Percentiles rank a stretch among this genome's conserved stretches.
Conservation (phyloP, 1,140 invertebrate genomes). For the Leptonema lineaticorne region DNA sequence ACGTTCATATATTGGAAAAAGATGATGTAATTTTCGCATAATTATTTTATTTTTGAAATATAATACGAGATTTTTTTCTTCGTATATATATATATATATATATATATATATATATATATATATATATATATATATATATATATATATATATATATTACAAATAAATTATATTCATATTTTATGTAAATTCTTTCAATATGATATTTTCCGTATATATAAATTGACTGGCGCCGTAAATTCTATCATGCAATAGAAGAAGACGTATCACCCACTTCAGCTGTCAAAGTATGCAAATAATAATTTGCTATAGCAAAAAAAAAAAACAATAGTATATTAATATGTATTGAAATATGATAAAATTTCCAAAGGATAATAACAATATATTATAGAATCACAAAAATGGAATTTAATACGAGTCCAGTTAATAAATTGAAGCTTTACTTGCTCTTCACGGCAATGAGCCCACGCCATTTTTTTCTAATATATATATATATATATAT, state of each 20-base stretch:
- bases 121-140: no score
- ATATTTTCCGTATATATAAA: not conserved
- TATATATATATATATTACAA: no score
- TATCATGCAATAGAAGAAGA: not conserved
- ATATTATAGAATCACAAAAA: not conserved
- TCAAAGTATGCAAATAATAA: slow-evolving; percentile 1
- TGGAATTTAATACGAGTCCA: not conserved
- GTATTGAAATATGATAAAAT: not conserved
- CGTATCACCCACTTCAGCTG: slow-evolving; percentile 9
- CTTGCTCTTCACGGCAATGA: not conserved
- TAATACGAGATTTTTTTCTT: no score
- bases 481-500: no score
- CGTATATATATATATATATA: no score
- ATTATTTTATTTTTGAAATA: not conserved
- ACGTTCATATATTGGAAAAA: not conserved
- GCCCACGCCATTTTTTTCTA: not conserved
- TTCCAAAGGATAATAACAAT: not conserved
- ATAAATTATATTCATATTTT: slow-evolving; percentile 8
- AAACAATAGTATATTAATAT: not conserved
- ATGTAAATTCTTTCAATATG: not conserved
- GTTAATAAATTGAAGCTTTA: not conserved
- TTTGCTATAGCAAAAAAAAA: not conserved
- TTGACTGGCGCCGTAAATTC: not conserved
- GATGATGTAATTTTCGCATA: not conserved
- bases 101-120: no score